Evolutionary conservation across 2,113 vertebrate genomes (phyloP), one percentile per base, ranked within the genome.

Genomic region (Pelodiscus sinensis): DNA sequence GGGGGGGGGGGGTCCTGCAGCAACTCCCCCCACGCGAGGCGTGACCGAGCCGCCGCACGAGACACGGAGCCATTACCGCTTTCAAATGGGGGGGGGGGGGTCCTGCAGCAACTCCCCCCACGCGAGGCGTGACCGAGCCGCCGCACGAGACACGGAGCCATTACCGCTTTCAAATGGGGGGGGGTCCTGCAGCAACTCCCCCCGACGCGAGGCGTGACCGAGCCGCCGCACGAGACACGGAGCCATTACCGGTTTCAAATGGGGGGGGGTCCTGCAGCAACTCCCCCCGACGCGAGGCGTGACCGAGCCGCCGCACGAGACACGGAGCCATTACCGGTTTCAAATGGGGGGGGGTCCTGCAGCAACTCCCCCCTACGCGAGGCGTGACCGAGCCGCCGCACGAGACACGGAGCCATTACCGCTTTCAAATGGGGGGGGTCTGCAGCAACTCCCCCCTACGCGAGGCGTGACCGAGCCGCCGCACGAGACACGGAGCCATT

Each of bases 211-310:
- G 85, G 62, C 0, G 5, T 13, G 25, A 27, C 31, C 0, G 0
- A 86, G 54, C 54, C 25, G 84, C 1, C 62, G 18, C 24, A 57
- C 60, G 62, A 90, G 86, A 65, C 0, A 0, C 31, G n/a, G 57
- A 62, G 35, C 1, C 14, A 35, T 54, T 88, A 99, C 99, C 99
- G 98, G 97, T 99, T 99, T n/a, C n/a, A n/a, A n/a, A n/a, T n/a
- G n/a, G n/a, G n/a, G n/a, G 50, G 44, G 44, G 44, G 38, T 3
- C 12, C 24, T 25, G 44, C 38, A 65, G 55, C 6, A 2, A 3
- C 12, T 52, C 55, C 31, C 56, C 78, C 55, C 18, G 0, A 2
- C 82, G 31, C 0, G 2, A 89, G 85, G 62, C 0, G 5, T 13
- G 25, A 27, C 31, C 0, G 0, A 86, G 54, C 54, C 25, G 84